Base-by-base conservation (phyloP, 2,797 vertebrate genomes). In the Pantherophis vulpinus region DNA sequence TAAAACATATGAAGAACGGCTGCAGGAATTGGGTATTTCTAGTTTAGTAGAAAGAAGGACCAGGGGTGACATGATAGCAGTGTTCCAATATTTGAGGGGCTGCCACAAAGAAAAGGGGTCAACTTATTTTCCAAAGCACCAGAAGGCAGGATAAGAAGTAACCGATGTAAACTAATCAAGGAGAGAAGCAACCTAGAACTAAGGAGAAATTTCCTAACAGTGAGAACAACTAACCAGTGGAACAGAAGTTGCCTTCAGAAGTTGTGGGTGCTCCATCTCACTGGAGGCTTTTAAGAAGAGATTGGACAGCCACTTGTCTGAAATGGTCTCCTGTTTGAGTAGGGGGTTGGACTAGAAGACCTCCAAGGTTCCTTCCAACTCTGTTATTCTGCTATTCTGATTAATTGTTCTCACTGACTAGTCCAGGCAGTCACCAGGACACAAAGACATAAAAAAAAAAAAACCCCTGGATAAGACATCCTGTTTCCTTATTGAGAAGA, bases 21-120 rank as follows among this genome's bases (percentile, higher is more conserved):
- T 70, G 29, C 13, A 14, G 29, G 63, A n/a, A 70, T 7, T 2
- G 13, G 63, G 63, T 32, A 6, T 70, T 2, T 70, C 29, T 32
- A 70, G 63, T 16, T 1, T 70, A 16, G 29, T 70, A 29, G 5
- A 70, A 70, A 70, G 29, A 70, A 70, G 63, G 63, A 70, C 5
- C 0, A 16, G 13, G 29, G 5, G 2, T 6, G 13, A 32, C 29
- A 70, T n/a, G 63, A 32, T 32, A 32, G 29, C 2, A 16, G 4
- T 14, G 63, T 14, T 70, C 13, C 63, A 70, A n/a, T n/a, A 70
- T 70, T 32, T n/a, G 12, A n/a, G 2, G 29, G 29, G 13, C 5
- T 66, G 29, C 29, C 63, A n/a, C 29, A 66, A 66, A 66, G 5
- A 66, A n/a, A 5, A n/a, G 29, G 29, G 1, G 5, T 14, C 29